Base-by-base conservation (phyloP, 2,888 invertebrate species). In the Sericinus montela region DNA sequence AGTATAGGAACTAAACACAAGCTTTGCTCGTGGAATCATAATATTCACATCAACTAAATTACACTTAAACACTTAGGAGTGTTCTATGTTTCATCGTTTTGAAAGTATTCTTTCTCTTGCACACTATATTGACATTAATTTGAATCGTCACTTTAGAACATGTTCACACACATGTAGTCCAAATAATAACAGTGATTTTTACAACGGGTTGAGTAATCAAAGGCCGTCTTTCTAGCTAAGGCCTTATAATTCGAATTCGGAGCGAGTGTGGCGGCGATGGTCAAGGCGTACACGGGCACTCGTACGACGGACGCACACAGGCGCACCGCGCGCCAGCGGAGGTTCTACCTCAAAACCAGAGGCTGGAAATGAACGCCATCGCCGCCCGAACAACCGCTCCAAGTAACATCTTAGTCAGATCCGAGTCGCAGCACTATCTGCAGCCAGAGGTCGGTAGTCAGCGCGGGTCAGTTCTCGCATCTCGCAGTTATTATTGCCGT, bases 401-500 rank as follows among this genome's bases (percentile, higher is more conserved):
- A 92, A 90, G 89, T 92, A 92, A 91, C 92, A 92, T 91, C 92
- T 92, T 93, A 93, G 92, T 93, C 92, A 93, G 90, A 93, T 93
- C 78, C 92, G 89, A 69, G 90, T 90, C 55, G 89, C 90, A 38
- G 89, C 88, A 59, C 84, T 89, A 64, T 87, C 89, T 54, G 85
- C 85, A 60, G 90, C 87, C 64, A 88, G 70, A 45, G 86, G 87
- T 67, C 90, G 78, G 77, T 83, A 90, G 65, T 76, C 90, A 59
- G 80, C 90, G 53, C 83, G 80, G 59, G 78, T 92, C 67, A 94
- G 90, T 79, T 95, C 94, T 42, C 93, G 91, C 91, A 94, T 91
- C 77, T 95, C 94, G 79, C 94, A 94, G 71, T 94, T 94, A 78
- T 94, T 94, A 80, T 94, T 94, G 44, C 93, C 93, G 78, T 93